Evolutionary conservation across 1,140 invertebrate genomes (phyloP).

Genomic region (Maniola jurtina): DNA sequence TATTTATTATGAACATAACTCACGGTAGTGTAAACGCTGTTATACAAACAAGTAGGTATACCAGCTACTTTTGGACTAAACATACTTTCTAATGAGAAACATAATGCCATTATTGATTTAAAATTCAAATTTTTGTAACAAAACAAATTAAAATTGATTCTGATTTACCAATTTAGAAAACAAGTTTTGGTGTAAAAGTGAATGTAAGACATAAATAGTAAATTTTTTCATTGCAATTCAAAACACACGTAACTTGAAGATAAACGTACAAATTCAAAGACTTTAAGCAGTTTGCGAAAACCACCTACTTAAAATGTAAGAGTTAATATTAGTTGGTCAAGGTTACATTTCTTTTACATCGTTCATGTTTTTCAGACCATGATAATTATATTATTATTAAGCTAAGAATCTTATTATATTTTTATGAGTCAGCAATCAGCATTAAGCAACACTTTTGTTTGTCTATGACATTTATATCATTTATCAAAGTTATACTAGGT

Average conservation of each 20-base stretch:
- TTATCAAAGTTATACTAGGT: too few relatives aligned
- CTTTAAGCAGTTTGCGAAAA: constrained; percentile 12
- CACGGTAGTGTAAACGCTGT: too few relatives aligned
- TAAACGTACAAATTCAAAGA: not conserved
- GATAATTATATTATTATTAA: not conserved
- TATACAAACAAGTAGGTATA: too few relatives aligned
- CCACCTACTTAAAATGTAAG: constrained; percentile 12
- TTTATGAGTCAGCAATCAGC: not conserved
- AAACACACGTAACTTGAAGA: constrained; percentile 1
- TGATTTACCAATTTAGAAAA: not conserved
- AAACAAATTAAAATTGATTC: not conserved
- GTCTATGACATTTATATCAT: too few relatives aligned
- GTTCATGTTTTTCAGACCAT: constrained; percentile 7
- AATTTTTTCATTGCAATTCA: not conserved
- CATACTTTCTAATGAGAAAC: not conserved
- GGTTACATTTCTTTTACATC: constrained; percentile 14
- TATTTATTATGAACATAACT: too few relatives aligned
- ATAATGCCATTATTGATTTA: not conserved
- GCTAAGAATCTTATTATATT: not conserved
- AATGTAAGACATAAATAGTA: constrained; percentile 3
- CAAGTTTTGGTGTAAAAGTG: constrained; percentile 5
- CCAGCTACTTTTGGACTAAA: not conserved
- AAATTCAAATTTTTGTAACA: constrained; percentile 7
- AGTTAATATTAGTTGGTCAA: constrained; percentile 19
- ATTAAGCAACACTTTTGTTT: too few relatives aligned